A percentile compares a stretch with the other conserved stretches of the same genome.
Evolutionary conservation across 2,113 vertebrate genomes (phyloP).

Genomic region (Paratilapia polleni): DNA sequence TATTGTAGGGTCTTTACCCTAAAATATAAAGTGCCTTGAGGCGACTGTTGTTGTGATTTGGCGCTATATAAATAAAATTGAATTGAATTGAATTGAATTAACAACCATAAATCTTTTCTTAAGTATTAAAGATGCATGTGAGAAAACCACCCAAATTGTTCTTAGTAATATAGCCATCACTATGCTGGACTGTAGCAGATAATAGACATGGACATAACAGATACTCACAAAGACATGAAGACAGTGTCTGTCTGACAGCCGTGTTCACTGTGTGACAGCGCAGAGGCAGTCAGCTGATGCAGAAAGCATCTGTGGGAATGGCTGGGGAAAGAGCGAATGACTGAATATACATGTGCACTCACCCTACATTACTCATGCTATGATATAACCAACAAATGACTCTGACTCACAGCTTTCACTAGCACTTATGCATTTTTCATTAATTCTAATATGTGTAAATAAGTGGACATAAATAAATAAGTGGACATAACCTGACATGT

Average conservation of each 20-base stretch:
- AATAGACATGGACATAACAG: background rate
- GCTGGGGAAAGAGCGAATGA: conserved; percentile 29
- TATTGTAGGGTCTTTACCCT: too few species aligned
- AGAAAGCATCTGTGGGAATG: conserved; percentile 24
- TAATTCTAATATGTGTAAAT: background rate
- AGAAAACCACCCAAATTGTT: background rate
- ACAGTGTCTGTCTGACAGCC: conserved; percentile 10
- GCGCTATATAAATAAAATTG: too few species aligned
- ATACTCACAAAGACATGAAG: background rate
- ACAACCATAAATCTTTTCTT: background rate
- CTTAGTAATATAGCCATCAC: background rate
- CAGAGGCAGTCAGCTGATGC: conserved; percentile 48
- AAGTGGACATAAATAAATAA: too few species aligned
- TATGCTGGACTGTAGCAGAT: background rate
- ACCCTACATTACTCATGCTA: background rate
- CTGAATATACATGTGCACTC: conserved; percentile 13
- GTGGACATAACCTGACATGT: too few species aligned
- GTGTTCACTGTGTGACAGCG: conserved; percentile 14
- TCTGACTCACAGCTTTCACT: background rate
- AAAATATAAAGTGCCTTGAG: too few species aligned
- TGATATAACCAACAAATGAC: background rate
- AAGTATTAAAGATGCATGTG: conserved; percentile 5
- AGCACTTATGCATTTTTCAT: background rate
- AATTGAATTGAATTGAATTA: too few species aligned
- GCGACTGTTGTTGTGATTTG: too few species aligned